Conservation (phyloP, 2,888 invertebrate species). For the Tachina grossa region DNA sequence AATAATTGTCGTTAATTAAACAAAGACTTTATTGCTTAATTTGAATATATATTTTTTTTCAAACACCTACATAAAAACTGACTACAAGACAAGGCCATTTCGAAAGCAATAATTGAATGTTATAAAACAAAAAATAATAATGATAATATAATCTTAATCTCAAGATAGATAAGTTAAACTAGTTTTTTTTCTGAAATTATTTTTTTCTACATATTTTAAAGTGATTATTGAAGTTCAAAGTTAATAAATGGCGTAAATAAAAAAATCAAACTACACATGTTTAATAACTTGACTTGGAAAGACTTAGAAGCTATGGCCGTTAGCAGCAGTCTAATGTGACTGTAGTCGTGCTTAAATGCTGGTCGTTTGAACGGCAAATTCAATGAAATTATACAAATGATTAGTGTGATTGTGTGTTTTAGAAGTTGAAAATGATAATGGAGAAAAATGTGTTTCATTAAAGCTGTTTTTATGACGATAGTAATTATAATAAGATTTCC, state of each 20-base stretch:
- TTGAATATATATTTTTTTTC: neutral
- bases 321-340: conserved; percentile 1
- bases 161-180: conserved; percentile 30
- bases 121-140: neutral
- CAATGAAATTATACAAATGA: neutral
- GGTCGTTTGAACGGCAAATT: neutral
- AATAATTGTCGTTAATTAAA: conserved; percentile 4
- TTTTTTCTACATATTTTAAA: conserved; percentile 14
- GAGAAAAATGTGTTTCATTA: conserved; percentile 8
- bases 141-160: conserved; percentile 15
- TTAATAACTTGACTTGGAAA: conserved; percentile 24
- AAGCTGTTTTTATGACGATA: conserved; percentile 11
- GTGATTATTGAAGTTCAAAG: conserved; percentile 65
- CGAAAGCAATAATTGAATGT: conserved; percentile 13
- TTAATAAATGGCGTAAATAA: conserved; percentile 46
- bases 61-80: conserved; percentile 39
- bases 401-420: neutral
- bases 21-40: conserved; percentile 6
- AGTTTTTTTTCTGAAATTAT: no score
- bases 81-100: conserved; percentile 43
- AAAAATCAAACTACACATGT: conserved; percentile 2
- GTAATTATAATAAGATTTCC: conserved; percentile 13
- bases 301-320: conserved; percentile 35
- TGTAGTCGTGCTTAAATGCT: conserved; percentile 23
- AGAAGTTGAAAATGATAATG: neutral